A percentile compares a stretch with the other conserved stretches of the same genome.
Evolutionary conservation across 2,888 invertebrate genomes (phyloP).

Genomic region (Junonia oenone): DNA sequence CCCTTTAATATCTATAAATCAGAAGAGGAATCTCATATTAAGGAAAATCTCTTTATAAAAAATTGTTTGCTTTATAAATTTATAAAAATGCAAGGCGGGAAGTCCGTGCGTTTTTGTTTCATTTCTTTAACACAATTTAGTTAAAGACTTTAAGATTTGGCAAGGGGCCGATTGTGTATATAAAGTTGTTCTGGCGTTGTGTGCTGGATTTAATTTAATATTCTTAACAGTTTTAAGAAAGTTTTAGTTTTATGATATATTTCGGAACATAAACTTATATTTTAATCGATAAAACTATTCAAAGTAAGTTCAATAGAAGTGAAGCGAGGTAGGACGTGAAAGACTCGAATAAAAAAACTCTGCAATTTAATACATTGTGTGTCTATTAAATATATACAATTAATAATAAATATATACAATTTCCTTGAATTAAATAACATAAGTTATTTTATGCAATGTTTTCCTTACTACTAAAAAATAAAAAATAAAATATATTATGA

Average conservation of each 20-base stretch:
- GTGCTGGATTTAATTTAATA: conserved; percentile 28
- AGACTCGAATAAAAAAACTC: not conserved
- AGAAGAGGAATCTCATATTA: not conserved
- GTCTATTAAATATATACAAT: too few species aligned
- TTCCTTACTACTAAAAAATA: too few species aligned
- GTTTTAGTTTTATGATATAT: conserved; percentile 16
- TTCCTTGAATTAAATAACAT: too few species aligned
- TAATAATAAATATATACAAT: too few species aligned
- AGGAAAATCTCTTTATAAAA: conserved; percentile 4
- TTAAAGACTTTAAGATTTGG: conserved; percentile 36
- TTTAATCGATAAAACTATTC: conserved; percentile 18
- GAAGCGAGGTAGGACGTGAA: not conserved
- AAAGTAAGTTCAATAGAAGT: not conserved
- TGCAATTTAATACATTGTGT: too few species aligned
- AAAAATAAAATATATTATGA: too few species aligned
- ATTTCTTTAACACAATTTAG: conserved; percentile 35
- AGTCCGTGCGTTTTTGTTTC: conserved; percentile 33
- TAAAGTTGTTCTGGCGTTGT: conserved; percentile 30
- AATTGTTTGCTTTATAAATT: conserved; percentile 6
- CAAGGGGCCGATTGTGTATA: conserved; percentile 33
- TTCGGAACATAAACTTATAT: conserved; percentile 7
- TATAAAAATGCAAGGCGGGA: conserved; percentile 22
- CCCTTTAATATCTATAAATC: not conserved
- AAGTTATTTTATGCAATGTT: too few species aligned
- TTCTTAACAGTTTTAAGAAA: conserved; percentile 20